A percentile compares a stretch with the other conserved stretches of the same genome.
Evolutionary conservation across 2,888 invertebrate species (phyloP).

Genomic region (Cabera pusaria): DNA sequence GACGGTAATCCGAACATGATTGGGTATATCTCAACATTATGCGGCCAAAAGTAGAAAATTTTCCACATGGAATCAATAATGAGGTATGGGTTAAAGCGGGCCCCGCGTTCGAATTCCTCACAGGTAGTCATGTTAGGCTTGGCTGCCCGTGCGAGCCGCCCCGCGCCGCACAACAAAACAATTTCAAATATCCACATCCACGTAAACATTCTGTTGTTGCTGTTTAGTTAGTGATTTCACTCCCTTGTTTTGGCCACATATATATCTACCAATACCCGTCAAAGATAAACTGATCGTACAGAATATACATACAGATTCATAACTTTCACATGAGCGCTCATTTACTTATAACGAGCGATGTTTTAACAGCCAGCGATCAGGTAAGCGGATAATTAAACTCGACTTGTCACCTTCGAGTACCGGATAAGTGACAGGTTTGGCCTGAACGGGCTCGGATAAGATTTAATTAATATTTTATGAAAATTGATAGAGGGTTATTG

Average conservation of each 20-base stretch:
- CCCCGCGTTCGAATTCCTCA: constrained; percentile 61
- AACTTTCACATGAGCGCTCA: constrained; percentile 12
- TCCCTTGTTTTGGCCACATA: constrained; percentile 51
- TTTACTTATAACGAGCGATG: constrained; percentile 18
- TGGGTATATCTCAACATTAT: constrained; percentile 55
- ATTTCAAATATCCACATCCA: constrained; percentile 53
- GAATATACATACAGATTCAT: constrained; percentile 13
- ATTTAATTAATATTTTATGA: constrained; percentile 33
- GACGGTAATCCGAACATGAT: constrained; percentile 57
- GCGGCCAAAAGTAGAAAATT: constrained; percentile 68
- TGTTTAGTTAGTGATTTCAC: constrained; percentile 49
- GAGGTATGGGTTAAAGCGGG: constrained; percentile 55
- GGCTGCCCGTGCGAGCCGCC: constrained; percentile 20
- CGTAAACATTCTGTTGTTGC: constrained; percentile 58
- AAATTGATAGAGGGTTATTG: constrained; percentile 28
- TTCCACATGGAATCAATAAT: constrained; percentile 63
- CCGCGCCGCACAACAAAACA: constrained; percentile 43
- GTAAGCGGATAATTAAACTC: constrained; percentile 24
- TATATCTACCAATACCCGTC: constrained; percentile 30
- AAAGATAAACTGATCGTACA: constrained; percentile 42
- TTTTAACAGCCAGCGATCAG: constrained; percentile 22
- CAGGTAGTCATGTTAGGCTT: constrained; percentile 52
- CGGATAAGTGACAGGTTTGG: constrained; percentile 14
- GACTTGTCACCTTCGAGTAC: constrained; percentile 25
- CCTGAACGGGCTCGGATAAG: constrained; percentile 16